phyloP scores from a whole-genome alignment of 2,797 vertebrate species.

The Chaetophractus vellerosus region DNA sequence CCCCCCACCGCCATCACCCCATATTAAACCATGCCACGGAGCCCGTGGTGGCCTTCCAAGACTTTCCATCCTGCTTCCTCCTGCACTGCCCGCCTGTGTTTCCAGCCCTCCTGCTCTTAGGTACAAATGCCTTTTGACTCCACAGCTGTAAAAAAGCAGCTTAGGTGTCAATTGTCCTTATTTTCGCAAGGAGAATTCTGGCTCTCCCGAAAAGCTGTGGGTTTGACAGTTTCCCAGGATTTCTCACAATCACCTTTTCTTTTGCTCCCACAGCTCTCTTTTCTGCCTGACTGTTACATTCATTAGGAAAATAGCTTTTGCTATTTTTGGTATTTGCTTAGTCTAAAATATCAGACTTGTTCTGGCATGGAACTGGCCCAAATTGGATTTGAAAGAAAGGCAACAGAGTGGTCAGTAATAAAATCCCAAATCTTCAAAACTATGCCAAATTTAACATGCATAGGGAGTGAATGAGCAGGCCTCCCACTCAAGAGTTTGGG shows the following conservation, averaged over 20 bases:
- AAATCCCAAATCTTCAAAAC: slow-evolving; percentile 60
- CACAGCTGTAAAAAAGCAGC: slow-evolving; percentile 51
- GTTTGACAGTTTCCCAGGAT: slow-evolving; percentile 69
- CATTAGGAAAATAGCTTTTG: slow-evolving; percentile 73
- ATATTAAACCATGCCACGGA: neutral
- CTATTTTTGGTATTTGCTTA: slow-evolving; percentile 79
- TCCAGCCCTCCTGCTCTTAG: neutral
- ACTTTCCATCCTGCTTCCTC: neutral
- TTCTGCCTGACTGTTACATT: slow-evolving; percentile 62
- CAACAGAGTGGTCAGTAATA: slow-evolving; percentile 40
- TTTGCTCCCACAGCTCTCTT: slow-evolving; percentile 32
- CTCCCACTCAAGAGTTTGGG: neutral
- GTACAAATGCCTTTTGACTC: slow-evolving; percentile 68
- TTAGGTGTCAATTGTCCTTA: slow-evolving; percentile 48
- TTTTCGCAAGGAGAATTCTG: slow-evolving; percentile 60
- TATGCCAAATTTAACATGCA: slow-evolving; percentile 63
- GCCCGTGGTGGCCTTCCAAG: neutral
- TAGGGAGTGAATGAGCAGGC: slow-evolving; percentile 2
- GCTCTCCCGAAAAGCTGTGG: neutral
- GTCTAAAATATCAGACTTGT: slow-evolving; percentile 70
- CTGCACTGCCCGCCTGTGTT: neutral
- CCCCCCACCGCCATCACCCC: no score
- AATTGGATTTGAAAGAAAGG: slow-evolving; percentile 61
- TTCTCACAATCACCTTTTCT: slow-evolving; percentile 51
- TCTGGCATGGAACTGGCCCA: slow-evolving; percentile 52